phyloP scores from a whole-genome alignment of 2,797 vertebrate genomes.

The Semaprochilodus insignis region DNA sequence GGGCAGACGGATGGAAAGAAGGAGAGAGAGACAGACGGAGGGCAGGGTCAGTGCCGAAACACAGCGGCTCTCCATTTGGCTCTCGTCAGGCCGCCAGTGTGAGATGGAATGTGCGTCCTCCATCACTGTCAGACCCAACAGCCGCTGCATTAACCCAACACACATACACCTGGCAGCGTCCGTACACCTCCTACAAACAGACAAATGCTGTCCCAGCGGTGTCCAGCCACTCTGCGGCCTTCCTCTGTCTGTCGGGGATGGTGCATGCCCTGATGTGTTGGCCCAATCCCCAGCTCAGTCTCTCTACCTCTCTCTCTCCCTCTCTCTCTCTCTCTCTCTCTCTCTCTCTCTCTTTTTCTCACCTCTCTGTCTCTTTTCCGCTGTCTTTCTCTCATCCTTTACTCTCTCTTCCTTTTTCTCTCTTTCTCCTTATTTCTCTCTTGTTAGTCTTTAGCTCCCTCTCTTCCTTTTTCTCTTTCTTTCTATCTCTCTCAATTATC shows the following conservation, averaged over 20 bases:
- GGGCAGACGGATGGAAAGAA: conserved; percentile 10
- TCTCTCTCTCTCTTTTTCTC: background rate
- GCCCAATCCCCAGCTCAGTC: conserved; percentile 21
- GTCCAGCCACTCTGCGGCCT: conserved; percentile 18
- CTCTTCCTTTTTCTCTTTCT: background rate
- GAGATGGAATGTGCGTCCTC: conserved; percentile 37
- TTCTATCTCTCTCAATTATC: background rate
- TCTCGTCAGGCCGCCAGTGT: background rate
- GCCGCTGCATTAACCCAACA: conserved; percentile 30
- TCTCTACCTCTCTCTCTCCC: conserved; percentile 7
- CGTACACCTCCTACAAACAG: conserved; percentile 55
- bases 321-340: background rate
- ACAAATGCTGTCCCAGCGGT: conserved; percentile 23
- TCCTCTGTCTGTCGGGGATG: conserved; percentile 11
- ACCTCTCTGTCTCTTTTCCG: background rate
- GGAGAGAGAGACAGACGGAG: conserved; percentile 22
- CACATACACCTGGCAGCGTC: conserved; percentile 35
- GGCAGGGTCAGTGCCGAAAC: conserved; percentile 33
- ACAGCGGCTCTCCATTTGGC: conserved; percentile 36
- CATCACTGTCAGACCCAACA: conserved; percentile 41
- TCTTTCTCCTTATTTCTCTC: too few relatives aligned
- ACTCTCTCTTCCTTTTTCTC: background rate
- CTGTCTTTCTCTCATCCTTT: conserved; percentile 2
- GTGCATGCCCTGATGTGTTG: conserved; percentile 20
- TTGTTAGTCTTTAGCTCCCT: background rate